Evolutionary conservation across 2,888 invertebrate species (phyloP), one percentile per base, ranked within the genome.

Genomic region (Cryptophagus acutangulus): DNA sequence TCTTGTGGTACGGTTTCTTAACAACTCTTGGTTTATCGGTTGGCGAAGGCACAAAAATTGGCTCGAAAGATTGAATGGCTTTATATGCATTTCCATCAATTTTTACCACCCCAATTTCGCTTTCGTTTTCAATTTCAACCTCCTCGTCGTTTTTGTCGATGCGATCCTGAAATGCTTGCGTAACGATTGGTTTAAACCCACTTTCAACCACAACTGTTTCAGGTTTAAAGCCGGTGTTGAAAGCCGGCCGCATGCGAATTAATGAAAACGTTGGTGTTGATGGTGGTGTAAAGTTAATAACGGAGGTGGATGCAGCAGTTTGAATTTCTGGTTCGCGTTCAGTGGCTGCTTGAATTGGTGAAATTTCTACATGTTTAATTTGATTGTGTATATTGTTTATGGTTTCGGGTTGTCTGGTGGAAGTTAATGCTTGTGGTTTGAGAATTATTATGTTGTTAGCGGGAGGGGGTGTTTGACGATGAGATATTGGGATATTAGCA

Each of bases 41-140:
- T 1, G 87, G 86, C 1, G 87, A 87, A 1, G 87, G 85, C 51
- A 87, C 80, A 53, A 87, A 88, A 73, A 87, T 83, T 0, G 87
- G 87, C 54, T 86, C 85, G 59, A 87, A 87, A 31, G 75, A 74
- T 72, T 59, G 76, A 3, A 62, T 62, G 38, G 71, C 71, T n/a
- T 71, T 71, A 4, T 41, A 43, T 1, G 71, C 66, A 14, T 74
- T 66, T 59, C 73, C 74, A 33, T 71, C 58, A 18, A 48, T 36
- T 35, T 59, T 51, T n/a, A 69, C 58, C 13, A 67, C 59, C 13
- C 69, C 69, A 34, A 62, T 76, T 66, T 61, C 77, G 51, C 76
- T 71, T 51, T 77, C 76, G n/a, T 69, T 61, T 35, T 65, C 62
- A 2, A 67, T 48, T 49, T 71, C 66, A n/a, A 62, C 62, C 17